phyloP scores from a whole-genome alignment of 2,797 vertebrate genomes.

The Cyprinella venusta region DNA sequence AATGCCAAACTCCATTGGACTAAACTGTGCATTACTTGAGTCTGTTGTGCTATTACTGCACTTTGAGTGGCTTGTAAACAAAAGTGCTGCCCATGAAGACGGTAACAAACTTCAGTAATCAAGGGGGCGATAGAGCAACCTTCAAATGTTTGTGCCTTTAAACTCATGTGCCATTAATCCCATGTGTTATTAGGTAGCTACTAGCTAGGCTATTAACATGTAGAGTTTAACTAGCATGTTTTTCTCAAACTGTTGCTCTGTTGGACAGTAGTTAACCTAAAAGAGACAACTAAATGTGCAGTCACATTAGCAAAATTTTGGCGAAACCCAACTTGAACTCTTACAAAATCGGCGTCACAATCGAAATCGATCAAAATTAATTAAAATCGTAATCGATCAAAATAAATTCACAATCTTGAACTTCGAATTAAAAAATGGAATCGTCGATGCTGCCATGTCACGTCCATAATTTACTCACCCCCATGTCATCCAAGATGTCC shows the following conservation, averaged over 20 bases:
- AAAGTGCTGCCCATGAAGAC: background rate
- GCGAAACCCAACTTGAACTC: background rate
- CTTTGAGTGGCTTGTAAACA: background rate
- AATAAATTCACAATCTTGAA: too few relatives aligned
- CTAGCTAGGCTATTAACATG: background rate
- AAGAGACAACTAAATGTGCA: background rate
- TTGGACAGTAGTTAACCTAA: background rate
- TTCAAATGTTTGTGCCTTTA: background rate
- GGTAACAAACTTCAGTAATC: background rate
- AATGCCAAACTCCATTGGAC: background rate
- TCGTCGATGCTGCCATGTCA: too few relatives aligned
- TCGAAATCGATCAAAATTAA: too few relatives aligned
- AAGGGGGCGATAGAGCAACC: background rate
- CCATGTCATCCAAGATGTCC: too few relatives aligned
- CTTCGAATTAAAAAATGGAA: too few relatives aligned
- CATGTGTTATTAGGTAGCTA: background rate
- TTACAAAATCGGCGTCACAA: background rate
- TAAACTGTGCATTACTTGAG: background rate
- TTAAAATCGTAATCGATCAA: too few relatives aligned
- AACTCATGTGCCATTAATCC: background rate
- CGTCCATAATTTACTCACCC: too few relatives aligned
- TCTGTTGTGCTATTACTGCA: background rate
- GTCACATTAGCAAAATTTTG: background rate
- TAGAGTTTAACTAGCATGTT: background rate
- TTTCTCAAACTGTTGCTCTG: background rate